Conservation (phyloP, 2,888 invertebrate genomes). For the Cistogaster globosa region DNA sequence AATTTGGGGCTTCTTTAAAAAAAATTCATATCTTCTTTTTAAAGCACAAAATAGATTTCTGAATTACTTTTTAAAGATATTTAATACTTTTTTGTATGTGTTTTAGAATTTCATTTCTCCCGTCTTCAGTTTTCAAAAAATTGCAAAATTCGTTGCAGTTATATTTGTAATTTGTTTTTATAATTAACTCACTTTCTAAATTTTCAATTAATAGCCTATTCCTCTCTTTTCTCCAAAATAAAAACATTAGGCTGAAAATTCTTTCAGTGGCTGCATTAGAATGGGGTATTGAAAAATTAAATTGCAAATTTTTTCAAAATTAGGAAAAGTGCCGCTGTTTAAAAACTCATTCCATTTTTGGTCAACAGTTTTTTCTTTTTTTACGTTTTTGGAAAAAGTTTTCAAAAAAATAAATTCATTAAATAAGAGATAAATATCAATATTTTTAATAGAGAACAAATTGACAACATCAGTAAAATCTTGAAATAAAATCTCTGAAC, state of each 20-base stretch:
- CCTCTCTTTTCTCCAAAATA: neutral
- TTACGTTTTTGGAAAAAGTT: too few species aligned
- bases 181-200: neutral
- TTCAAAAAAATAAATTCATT: neutral
- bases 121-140: too few species aligned
- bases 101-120: too few species aligned
- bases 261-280: neutral
- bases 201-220: neutral
- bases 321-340: slow-evolving; percentile 16
- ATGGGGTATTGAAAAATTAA: neutral
- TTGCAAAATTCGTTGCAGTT: too few species aligned
- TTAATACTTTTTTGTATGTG: too few species aligned
- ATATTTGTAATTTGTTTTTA: neutral
- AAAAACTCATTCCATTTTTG: too few species aligned
- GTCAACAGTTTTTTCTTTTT: too few species aligned
- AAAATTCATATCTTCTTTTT: too few species aligned
- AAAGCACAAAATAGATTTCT: too few species aligned
- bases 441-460: slow-evolving; percentile 27
- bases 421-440: slow-evolving; percentile 27
- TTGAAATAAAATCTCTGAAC: slow-evolving; percentile 8
- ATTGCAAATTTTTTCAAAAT: slow-evolving; percentile 9
- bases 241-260: too few species aligned
- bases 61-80: too few species aligned
- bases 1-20: too few species aligned
- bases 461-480: slow-evolving; percentile 15